A percentile compares a stretch with the other conserved stretches of the same genome.
Conservation (phyloP, 2,797 vertebrate genomes). For the Aselliscus stoliczkanus region DNA sequence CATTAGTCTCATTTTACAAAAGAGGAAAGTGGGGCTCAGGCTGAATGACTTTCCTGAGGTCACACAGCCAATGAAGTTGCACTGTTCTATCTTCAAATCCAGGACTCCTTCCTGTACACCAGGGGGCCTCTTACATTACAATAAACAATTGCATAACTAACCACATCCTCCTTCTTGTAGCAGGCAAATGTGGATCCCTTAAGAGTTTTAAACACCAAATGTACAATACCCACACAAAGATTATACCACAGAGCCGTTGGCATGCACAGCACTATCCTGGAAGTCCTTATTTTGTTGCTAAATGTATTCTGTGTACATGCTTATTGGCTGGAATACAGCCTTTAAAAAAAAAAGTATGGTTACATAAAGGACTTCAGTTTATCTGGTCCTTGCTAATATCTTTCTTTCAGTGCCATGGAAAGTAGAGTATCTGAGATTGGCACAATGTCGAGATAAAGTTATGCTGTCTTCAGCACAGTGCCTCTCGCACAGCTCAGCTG, state of each 20-base stretch:
- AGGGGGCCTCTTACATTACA: neutral
- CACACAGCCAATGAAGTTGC: neutral
- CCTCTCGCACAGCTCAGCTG: neutral
- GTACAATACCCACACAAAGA: neutral
- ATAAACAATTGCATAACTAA: neutral
- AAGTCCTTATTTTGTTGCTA: conserved; percentile 42
- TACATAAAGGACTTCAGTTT: neutral
- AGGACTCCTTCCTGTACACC: neutral
- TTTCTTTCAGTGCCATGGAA: neutral
- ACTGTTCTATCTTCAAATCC: neutral
- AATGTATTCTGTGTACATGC: neutral
- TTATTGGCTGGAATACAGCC: neutral
- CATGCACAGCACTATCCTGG: neutral
- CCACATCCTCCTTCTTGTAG: conserved; percentile 21
- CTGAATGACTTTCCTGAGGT: neutral
- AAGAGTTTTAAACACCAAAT: conserved; percentile 2
- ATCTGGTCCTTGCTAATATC: neutral
- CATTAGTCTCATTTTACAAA: neutral
- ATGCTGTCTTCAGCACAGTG: neutral
- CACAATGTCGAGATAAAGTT: neutral
- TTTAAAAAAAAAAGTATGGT: neutral
- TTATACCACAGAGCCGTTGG: neutral
- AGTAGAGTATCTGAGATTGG: neutral
- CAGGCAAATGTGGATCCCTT: neutral
- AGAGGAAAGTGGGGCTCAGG: neutral